Conservation (phyloP, 2,888 invertebrate species). For the Morinoia aosen region DNA sequence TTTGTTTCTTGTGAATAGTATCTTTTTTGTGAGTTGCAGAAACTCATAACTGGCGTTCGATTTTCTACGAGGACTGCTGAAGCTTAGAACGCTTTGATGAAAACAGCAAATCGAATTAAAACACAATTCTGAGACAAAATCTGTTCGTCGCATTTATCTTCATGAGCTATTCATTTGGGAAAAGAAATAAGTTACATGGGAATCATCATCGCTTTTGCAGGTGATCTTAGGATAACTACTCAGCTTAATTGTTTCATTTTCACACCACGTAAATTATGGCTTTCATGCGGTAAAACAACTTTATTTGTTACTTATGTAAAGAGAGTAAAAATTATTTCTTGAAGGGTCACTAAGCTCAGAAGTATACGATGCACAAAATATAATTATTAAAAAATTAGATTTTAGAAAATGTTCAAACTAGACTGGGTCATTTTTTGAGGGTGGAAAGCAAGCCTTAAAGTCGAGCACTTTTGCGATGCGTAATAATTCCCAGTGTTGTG, state of each 20-base stretch:
- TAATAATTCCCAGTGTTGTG: no score
- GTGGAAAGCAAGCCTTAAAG: neutral
- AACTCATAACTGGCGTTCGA: neutral
- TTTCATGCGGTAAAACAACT: neutral
- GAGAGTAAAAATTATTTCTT: neutral
- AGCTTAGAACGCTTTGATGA: neutral
- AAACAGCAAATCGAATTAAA: neutral
- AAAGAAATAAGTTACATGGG: neutral
- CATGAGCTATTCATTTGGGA: neutral
- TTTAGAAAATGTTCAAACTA: neutral
- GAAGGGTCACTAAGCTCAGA: neutral
- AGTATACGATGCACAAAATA: neutral
- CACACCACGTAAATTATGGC: neutral
- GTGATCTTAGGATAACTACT: neutral
- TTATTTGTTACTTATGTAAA: neutral
- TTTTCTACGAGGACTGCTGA: neutral
- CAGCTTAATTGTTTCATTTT: neutral
- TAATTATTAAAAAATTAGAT: neutral
- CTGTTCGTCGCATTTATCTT: neutral
- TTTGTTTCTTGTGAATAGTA: neutral
- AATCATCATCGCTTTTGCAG: no score
- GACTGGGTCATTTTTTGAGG: neutral
- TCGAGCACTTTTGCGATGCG: no score
- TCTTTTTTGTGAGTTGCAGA: neutral
- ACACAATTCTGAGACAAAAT: neutral